Percentiles rank a stretch among this genome's conserved stretches.
Evolutionary conservation across 2,797 vertebrate species (phyloP).

Genomic region (Pseudomugil tenellus): DNA sequence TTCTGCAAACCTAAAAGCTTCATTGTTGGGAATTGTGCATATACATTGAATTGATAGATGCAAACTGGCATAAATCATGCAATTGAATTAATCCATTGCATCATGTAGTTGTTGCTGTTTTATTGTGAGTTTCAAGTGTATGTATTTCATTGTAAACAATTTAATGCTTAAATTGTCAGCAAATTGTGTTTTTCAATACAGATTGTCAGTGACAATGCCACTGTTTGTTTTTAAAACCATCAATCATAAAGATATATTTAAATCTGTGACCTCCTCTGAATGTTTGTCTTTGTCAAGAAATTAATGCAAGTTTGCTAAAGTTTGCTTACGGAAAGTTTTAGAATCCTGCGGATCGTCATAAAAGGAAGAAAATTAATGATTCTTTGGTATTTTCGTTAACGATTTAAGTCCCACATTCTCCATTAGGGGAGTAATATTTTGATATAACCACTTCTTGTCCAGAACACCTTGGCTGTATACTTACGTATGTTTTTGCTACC

Average conservation of each 20-base stretch:
- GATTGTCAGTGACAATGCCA: too few species aligned
- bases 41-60: too few species aligned
- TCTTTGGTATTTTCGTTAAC: neutral
- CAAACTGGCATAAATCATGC: too few species aligned
- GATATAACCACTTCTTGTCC: neutral
- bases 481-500: too few species aligned
- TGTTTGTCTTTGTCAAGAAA: neutral
- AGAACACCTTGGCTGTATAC: neutral
- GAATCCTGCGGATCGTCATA: slow-evolving; percentile 9
- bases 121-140: slow-evolving; percentile 4
- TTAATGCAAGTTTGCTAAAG: slow-evolving; percentile 42
- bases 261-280: neutral
- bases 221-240: too few species aligned
- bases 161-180: slow-evolving; percentile 13
- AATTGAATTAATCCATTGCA: too few species aligned
- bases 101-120: too few species aligned
- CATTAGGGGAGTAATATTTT: neutral
- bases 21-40: too few species aligned
- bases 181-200: neutral
- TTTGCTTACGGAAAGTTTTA: slow-evolving; percentile 29
- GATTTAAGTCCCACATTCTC: neutral
- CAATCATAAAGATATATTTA: too few species aligned
- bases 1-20: too few species aligned
- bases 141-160: neutral
- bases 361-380: slow-evolving; percentile 6